These are phyloP conservation scores for Alectura lathami DNA, from an alignment of 2,113 vertebrate genomes.

Conservation along the genomic window DNA sequence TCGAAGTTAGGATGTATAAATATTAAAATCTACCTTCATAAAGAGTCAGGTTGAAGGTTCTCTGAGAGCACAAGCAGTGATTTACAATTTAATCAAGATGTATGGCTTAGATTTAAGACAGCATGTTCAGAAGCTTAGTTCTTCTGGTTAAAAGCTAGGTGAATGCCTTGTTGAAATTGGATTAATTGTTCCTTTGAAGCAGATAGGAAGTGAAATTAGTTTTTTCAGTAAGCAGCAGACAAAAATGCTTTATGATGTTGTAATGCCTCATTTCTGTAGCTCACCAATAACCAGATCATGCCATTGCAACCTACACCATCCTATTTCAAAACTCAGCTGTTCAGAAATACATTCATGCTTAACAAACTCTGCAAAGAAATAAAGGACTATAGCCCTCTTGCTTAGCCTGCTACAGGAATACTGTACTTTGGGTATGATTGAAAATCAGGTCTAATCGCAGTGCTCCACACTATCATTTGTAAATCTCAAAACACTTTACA, in stretches of 20 bases:
- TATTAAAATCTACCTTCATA: not conserved
- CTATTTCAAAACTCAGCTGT: not conserved
- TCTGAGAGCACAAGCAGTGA: not conserved
- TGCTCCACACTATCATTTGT: rapidly evolving
- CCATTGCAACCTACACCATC: too few species aligned
- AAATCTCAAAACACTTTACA: not conserved
- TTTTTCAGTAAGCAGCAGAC: not conserved
- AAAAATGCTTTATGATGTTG: not conserved
- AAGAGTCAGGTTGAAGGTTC: not conserved
- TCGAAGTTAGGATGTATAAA: not conserved
- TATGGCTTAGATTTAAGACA: not conserved
- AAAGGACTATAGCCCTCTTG: not conserved
- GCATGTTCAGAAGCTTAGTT: not conserved
- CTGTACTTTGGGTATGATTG: not conserved
- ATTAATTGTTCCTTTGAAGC: not conserved
- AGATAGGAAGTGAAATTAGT: not conserved
- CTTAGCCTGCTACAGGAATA: not conserved
- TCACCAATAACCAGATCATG: not conserved
- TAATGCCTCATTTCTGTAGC: not conserved
- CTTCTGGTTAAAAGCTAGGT: not conserved
- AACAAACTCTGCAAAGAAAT: not conserved
- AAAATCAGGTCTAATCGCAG: not conserved
- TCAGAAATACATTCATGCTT: not conserved
- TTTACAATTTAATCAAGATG: not conserved
- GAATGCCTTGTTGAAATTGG: not conserved